These are phyloP conservation scores for Apis dorsata DNA, from an alignment of 1,140 invertebrate species.

Conservation along the genomic window DNA sequence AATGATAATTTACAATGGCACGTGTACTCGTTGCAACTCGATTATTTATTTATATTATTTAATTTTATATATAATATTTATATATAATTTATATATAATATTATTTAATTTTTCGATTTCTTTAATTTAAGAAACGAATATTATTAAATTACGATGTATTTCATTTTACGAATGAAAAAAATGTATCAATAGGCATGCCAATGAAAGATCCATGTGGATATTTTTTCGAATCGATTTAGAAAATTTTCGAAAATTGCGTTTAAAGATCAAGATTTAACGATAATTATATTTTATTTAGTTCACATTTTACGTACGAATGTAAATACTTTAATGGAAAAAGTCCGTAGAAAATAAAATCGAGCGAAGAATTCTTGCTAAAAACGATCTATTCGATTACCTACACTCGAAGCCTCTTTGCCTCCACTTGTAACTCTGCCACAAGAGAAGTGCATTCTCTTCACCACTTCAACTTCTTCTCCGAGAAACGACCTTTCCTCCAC, in stretches of 20 bases:
- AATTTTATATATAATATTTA: no score
- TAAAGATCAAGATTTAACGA: background rate
- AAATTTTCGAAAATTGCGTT: no score
- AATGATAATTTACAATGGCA: background rate
- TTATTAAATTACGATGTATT: background rate
- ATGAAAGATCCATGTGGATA: no score
- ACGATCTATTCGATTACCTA: slow-evolving; percentile 54
- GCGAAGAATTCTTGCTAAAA: slow-evolving; percentile 28
- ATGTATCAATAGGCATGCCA: no score
- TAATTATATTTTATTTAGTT: background rate
- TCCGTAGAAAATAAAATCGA: slow-evolving; percentile 9
- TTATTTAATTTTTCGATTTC: no score
- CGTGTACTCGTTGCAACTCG: background rate
- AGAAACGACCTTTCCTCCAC: slow-evolving; percentile 43
- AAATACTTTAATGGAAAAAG: slow-evolving; percentile 1
- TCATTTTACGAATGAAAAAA: no score
- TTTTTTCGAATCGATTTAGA: no score
- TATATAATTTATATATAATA: no score
- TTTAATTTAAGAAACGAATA: no score
- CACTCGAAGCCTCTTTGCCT: slow-evolving; percentile 47
- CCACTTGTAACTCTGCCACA: slow-evolving; percentile 45
- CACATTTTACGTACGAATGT: slow-evolving; percentile 8
- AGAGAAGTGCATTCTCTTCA: slow-evolving; percentile 34
- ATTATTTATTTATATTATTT: no score
- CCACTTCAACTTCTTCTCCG: slow-evolving; percentile 39